Percentiles rank a stretch among this genome's conserved stretches.
phyloP scores from a whole-genome alignment of 1,140 invertebrate genomes.

The Musca vetustissima region DNA sequence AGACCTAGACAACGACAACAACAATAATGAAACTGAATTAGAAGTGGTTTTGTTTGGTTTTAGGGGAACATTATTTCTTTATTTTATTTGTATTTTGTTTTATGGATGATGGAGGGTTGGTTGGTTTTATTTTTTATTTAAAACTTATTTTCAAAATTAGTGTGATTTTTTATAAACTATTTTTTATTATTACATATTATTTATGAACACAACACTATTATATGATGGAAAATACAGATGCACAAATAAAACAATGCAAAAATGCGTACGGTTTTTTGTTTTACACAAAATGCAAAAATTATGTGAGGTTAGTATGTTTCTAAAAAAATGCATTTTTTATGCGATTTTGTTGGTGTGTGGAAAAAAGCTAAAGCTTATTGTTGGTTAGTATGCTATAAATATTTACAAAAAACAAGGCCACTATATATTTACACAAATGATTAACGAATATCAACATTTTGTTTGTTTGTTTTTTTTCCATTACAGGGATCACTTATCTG shows the following conservation, averaged over 20 bases:
- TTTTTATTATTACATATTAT: background rate
- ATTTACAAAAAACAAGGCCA: no score
- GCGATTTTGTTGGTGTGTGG: no score
- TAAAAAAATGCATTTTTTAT: no score
- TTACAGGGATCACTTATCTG: no score
- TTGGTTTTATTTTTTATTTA: background rate
- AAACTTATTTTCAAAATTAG: background rate
- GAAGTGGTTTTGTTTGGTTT: no score
- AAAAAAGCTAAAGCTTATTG: no score
- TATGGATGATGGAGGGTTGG: background rate
- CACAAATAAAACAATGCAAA: constrained; percentile 1
- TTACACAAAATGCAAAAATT: constrained; percentile 1
- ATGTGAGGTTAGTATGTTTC: no score
- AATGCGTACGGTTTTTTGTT: background rate
- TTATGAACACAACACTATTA: constrained; percentile 15
- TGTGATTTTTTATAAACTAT: background rate
- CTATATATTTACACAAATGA: no score
- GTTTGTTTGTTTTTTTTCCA: no score
- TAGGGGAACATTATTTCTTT: background rate
- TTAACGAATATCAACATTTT: no score
- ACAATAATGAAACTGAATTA: constrained; percentile 36
- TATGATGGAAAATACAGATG: background rate
- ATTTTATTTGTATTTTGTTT: background rate
- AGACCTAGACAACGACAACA: constrained; percentile 34
- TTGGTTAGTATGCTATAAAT: no score